Percentiles rank a stretch among this genome's conserved stretches.
phyloP scores from a whole-genome alignment of 2,888 invertebrate genomes.

The Heliconius ethilla region DNA sequence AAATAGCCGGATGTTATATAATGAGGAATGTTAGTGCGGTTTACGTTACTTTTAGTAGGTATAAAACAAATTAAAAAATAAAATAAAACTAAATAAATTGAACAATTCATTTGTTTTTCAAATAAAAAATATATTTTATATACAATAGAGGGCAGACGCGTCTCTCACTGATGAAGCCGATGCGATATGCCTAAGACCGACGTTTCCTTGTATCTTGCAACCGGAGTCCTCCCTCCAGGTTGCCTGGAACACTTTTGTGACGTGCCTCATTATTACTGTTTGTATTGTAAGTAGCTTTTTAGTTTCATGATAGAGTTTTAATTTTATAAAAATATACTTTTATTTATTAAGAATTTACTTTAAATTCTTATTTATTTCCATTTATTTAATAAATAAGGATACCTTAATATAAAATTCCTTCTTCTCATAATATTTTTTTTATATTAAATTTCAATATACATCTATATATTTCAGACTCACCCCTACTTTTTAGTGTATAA shows the following conservation, averaged over 20 bases:
- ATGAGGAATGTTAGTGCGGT: conserved; percentile 65
- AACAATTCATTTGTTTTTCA: not conserved
- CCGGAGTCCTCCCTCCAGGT: conserved; percentile 64
- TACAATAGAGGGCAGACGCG: conserved; percentile 58
- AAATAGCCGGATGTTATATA: conserved; percentile 67
- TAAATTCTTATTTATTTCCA: no score
- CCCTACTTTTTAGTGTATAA: conserved; percentile 65
- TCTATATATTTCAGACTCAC: conserved; percentile 54
- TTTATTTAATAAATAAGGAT: no score
- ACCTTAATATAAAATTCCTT: no score
- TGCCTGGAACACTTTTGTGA: conserved; percentile 62
- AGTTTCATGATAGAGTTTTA: no score
- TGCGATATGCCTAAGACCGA: conserved; percentile 67
- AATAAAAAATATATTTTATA: not conserved
- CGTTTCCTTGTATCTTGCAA: conserved; percentile 72
- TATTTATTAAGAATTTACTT: no score
- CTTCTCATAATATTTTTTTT: no score
- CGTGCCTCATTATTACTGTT: conserved; percentile 57
- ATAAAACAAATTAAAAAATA: no score
- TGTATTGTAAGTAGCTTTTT: conserved; percentile 59
- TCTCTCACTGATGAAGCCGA: conserved; percentile 66
- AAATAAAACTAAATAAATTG: no score
- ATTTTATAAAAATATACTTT: no score
- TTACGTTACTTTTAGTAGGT: not conserved
- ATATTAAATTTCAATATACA: not conserved